phyloP scores from a whole-genome alignment of 2,888 invertebrate species.

The Ennomos quercinarius region DNA sequence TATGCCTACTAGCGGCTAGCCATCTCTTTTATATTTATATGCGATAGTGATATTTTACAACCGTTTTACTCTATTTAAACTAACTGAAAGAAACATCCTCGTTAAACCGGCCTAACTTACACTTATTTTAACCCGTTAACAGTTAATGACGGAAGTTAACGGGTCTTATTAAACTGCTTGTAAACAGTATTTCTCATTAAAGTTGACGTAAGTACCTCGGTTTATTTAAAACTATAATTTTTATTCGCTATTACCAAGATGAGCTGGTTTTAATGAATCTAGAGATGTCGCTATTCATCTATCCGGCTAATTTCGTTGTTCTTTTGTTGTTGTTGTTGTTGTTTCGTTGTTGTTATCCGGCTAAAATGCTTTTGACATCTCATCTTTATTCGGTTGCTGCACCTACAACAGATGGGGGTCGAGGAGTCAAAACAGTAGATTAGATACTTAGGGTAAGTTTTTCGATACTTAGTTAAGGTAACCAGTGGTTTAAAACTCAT shows the following conservation, averaged over 20 bases:
- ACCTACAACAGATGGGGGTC: too few relatives aligned
- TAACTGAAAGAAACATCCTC: neutral
- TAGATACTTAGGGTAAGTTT: too few relatives aligned
- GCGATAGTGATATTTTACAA: too few relatives aligned
- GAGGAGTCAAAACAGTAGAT: too few relatives aligned
- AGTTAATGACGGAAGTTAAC: constrained; percentile 1
- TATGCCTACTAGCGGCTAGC: too few relatives aligned
- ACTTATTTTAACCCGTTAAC: neutral
- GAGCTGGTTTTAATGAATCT: constrained; percentile 19
- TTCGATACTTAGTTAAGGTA: too few relatives aligned
- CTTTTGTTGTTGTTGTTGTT: too few relatives aligned
- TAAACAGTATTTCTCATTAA: constrained; percentile 18
- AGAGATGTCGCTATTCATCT: constrained; percentile 4
- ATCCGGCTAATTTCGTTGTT: neutral
- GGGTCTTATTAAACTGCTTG: constrained; percentile 3
- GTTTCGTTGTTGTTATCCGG: too few relatives aligned
- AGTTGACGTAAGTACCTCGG: constrained; percentile 10
- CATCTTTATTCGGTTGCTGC: too few relatives aligned
- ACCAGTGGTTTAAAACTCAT: too few relatives aligned
- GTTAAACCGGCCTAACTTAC: neutral
- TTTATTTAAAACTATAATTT: constrained; percentile 23
- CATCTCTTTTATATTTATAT: too few relatives aligned
- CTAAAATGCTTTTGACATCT: too few relatives aligned
- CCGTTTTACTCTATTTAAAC: neutral
- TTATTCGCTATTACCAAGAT: neutral